phyloP scores from a whole-genome alignment of 2,888 invertebrate genomes.

The Caenorhabditis sp. region DNA sequence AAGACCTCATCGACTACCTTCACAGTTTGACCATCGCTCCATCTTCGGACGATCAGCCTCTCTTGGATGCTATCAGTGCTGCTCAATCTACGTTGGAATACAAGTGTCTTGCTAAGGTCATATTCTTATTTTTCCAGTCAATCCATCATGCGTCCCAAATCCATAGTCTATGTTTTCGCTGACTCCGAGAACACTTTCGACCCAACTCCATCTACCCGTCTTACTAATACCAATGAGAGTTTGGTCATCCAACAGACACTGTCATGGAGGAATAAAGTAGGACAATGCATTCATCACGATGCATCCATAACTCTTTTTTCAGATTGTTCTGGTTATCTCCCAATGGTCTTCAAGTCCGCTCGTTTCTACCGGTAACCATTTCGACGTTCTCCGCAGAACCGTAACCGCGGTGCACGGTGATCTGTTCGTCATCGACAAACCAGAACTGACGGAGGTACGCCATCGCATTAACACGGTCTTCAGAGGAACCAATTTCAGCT shows the following conservation, averaged over 20 bases:
- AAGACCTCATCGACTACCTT: conserved; percentile 43
- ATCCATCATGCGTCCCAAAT: conserved; percentile 43
- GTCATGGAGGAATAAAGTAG: conserved; percentile 49
- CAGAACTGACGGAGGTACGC: conserved; percentile 30
- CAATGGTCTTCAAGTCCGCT: conserved; percentile 56
- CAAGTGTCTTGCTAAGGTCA: too few relatives aligned
- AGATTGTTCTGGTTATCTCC: conserved; percentile 60
- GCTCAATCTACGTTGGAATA: conserved; percentile 56
- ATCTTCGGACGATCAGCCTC: conserved; percentile 44
- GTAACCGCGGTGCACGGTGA: conserved; percentile 65
- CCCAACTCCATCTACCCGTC: conserved; percentile 41
- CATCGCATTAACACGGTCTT: background rate
- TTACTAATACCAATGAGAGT: conserved; percentile 49
- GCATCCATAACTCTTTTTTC: background rate
- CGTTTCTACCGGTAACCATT: conserved; percentile 41
- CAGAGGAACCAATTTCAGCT: conserved; percentile 12
- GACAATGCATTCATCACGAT: too few relatives aligned
- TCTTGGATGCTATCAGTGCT: conserved; percentile 43
- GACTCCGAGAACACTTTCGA: conserved; percentile 36
- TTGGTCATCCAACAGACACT: conserved; percentile 56
- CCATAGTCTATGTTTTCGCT: conserved; percentile 53
- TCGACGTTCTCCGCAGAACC: conserved; percentile 62
- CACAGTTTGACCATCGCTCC: conserved; percentile 32
- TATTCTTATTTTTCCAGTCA: conserved; percentile 8
- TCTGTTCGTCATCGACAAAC: conserved; percentile 59